These are phyloP conservation scores for Arge pagana DNA, from an alignment of 2,888 invertebrate species.

Conservation along the genomic window DNA sequence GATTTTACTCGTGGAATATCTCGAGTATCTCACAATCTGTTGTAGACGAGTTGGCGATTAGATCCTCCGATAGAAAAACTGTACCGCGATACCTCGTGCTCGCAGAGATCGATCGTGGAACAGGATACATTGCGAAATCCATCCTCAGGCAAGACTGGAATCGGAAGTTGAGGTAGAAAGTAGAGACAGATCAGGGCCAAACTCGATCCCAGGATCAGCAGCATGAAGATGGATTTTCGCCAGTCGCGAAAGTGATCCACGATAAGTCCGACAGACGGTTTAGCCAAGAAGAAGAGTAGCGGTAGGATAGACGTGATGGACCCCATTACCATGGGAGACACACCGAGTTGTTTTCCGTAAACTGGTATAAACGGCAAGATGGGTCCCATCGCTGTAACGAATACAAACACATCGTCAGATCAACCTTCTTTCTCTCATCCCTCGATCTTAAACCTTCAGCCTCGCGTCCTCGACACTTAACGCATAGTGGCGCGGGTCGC, in stretches of 20 bases:
- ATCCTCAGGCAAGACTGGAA: slow-evolving; percentile 31
- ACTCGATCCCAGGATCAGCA: slow-evolving; percentile 68
- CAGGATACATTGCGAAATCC: slow-evolving; percentile 38
- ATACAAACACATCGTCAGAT: slow-evolving; percentile 11
- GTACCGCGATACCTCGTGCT: background rate
- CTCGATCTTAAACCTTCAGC: background rate
- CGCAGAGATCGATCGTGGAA: slow-evolving; percentile 2
- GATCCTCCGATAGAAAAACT: background rate
- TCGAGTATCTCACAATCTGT: slow-evolving; percentile 21
- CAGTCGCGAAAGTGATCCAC: slow-evolving; percentile 74
- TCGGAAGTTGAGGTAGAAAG: slow-evolving; percentile 63
- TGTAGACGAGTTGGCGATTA: slow-evolving; percentile 9
- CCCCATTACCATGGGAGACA: slow-evolving; percentile 78
- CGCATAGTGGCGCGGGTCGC: background rate
- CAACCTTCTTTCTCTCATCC: slow-evolving; percentile 7
- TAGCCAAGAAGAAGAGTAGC: slow-evolving; percentile 75
- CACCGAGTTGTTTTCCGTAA: slow-evolving; percentile 77
- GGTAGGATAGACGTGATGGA: slow-evolving; percentile 75
- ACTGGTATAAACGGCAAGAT: slow-evolving; percentile 79
- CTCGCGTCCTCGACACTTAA: background rate
- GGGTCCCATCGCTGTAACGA: slow-evolving; percentile 75
- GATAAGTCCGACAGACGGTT: slow-evolving; percentile 76
- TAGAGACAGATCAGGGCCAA: slow-evolving; percentile 72
- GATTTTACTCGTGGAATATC: too few species aligned
- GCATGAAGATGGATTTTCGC: slow-evolving; percentile 74